Evolutionary conservation across 2,888 invertebrate species (phyloP).

Genomic region (Euproctis similis): DNA sequence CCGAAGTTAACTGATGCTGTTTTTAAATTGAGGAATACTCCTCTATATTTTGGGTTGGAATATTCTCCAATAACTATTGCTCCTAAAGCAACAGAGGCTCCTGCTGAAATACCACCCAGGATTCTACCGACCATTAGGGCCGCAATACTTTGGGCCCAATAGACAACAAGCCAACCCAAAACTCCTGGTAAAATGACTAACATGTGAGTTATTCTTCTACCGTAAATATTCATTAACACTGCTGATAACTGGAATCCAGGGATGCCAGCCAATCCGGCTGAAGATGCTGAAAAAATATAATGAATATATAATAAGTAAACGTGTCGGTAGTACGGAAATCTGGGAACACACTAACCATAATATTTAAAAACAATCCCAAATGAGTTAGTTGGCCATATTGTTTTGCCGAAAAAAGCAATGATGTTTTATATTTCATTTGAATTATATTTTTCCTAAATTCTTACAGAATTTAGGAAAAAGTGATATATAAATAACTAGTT

Average conservation of each 20-base stretch:
- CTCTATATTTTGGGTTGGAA: conserved; percentile 35
- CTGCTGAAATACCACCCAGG: conserved; percentile 29
- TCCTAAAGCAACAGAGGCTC: conserved; percentile 28
- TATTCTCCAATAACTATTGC: conserved; percentile 45
- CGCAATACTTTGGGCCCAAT: conserved; percentile 24
- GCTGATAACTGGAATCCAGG: conserved; percentile 27
- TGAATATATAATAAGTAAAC: not conserved
- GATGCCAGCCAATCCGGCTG: conserved; percentile 1
- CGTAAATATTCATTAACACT: conserved; percentile 28
- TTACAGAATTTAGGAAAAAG: too few species aligned
- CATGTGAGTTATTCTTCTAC: conserved; percentile 24
- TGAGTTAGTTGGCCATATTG: too few species aligned
- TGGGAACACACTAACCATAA: too few species aligned
- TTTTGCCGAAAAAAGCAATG: too few species aligned
- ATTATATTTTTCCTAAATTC: too few species aligned
- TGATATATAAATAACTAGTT: too few species aligned
- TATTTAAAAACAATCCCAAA: too few species aligned
- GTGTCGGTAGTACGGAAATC: too few species aligned
- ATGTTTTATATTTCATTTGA: too few species aligned
- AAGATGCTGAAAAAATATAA: conserved; percentile 2
- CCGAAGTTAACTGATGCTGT: conserved; percentile 35
- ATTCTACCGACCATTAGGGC: conserved; percentile 30
- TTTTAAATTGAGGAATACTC: conserved; percentile 41
- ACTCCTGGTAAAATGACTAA: conserved; percentile 20
- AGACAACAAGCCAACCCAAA: conserved; percentile 34